Conservation (phyloP, 2,888 invertebrate species). For the Leptopilina drosophilae region DNA sequence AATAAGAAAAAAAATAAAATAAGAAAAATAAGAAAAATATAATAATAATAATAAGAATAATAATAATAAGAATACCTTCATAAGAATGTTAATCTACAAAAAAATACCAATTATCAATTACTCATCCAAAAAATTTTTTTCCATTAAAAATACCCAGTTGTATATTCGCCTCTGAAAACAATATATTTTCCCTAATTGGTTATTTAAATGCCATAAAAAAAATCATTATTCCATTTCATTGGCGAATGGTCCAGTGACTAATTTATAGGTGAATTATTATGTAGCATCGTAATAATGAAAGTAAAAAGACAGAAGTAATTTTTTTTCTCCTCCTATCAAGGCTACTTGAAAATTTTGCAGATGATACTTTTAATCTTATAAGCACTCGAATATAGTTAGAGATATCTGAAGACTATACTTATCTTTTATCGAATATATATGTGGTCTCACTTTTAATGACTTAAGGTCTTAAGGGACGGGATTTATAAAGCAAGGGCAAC, state of each 20-base stretch:
- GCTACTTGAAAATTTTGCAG: background rate
- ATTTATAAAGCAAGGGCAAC: background rate
- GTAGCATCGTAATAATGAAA: background rate
- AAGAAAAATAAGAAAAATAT: too few species aligned
- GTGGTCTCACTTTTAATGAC: background rate
- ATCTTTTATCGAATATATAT: background rate
- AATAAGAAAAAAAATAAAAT: too few species aligned
- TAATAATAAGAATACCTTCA: too few species aligned
- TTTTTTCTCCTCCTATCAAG: background rate
- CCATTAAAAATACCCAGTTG: background rate
- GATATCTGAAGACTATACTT: conserved; percentile 2
- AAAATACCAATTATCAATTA: too few species aligned
- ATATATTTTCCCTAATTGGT: background rate
- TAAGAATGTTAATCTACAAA: too few species aligned
- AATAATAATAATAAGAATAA: too few species aligned
- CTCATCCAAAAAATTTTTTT: background rate
- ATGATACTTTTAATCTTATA: conserved; percentile 7
- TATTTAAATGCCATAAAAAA: background rate
- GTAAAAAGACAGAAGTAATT: background rate
- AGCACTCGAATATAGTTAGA: background rate
- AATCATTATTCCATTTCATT: background rate
- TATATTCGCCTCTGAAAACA: background rate
- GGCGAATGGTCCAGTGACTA: background rate
- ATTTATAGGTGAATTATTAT: background rate
- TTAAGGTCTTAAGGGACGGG: conserved; percentile 10